Conservation (phyloP, 2,113 vertebrate genomes). For the Halcyon malimbica region DNA sequence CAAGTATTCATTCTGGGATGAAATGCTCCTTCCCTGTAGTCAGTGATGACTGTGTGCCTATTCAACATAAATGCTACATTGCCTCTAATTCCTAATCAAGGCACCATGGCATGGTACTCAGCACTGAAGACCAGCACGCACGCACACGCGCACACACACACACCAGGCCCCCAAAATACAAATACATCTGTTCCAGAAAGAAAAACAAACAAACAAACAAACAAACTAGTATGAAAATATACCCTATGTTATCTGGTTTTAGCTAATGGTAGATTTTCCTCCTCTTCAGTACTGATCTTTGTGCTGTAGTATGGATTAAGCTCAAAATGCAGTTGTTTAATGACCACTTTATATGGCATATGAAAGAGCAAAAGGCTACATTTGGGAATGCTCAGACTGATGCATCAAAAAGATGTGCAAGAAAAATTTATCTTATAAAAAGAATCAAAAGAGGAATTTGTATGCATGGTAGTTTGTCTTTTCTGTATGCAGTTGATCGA, state of each 20-base stretch:
- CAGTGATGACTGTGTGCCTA: neutral
- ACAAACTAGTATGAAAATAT: neutral
- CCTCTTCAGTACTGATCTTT: neutral
- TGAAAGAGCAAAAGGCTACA: neutral
- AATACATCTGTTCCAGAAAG: neutral
- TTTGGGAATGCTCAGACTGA: neutral
- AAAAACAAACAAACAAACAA: neutral
- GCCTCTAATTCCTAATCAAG: neutral
- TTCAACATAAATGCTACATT: neutral
- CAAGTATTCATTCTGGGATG: neutral
- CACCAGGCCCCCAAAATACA: neutral
- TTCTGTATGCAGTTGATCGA: neutral
- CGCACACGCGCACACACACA: no score
- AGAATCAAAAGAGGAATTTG: neutral
- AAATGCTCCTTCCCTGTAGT: neutral
- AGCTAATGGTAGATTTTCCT: neutral
- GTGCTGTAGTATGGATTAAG: neutral
- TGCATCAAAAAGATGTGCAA: neutral
- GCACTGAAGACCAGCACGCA: neutral
- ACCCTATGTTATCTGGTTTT: neutral
- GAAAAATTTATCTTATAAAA: neutral
- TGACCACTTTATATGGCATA: neutral
- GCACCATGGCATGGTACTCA: neutral
- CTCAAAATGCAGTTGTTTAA: neutral
- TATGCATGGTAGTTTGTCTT: neutral